These are phyloP conservation scores for Okapia johnstoni DNA, from an alignment of 2,113 vertebrate genomes.

Conservation along the genomic window DNA sequence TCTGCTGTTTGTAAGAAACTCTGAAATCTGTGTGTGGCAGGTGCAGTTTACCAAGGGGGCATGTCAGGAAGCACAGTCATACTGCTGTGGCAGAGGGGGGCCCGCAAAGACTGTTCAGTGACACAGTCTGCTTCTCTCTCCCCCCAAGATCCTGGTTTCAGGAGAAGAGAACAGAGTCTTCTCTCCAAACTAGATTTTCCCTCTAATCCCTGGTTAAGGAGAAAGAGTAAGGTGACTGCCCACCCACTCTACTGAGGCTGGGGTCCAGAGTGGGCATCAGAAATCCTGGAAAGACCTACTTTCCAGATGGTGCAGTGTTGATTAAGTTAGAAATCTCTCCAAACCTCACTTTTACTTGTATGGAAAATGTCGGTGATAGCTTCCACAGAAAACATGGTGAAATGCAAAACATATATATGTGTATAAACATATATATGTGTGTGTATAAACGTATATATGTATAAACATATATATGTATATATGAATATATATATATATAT, in stretches of 20 bases:
- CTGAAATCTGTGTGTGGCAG: neutral
- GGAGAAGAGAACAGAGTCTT: neutral
- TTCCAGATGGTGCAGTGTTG: neutral
- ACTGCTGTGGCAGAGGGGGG: neutral
- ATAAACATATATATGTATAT: no score
- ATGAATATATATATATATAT: neutral
- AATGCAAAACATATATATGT: neutral
- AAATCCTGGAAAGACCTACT: neutral
- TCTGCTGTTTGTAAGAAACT: neutral
- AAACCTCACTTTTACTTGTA: neutral
- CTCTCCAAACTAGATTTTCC: neutral
- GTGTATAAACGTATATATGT: no score
- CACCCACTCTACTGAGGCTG: neutral
- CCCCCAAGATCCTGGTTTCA: neutral
- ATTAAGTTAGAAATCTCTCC: neutral
- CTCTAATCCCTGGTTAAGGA: neutral
- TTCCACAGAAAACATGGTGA: neutral
- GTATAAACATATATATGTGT: no score
- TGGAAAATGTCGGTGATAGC: neutral
- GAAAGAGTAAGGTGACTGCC: neutral
- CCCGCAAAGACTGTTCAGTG: no score
- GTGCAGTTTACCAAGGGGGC: neutral
- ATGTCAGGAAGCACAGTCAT: fast-evolving
- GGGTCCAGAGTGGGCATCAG: neutral
- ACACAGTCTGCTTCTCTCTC: neutral